Conservation (phyloP, 2,113 vertebrate species). For the Phocoena phocoena region DNA sequence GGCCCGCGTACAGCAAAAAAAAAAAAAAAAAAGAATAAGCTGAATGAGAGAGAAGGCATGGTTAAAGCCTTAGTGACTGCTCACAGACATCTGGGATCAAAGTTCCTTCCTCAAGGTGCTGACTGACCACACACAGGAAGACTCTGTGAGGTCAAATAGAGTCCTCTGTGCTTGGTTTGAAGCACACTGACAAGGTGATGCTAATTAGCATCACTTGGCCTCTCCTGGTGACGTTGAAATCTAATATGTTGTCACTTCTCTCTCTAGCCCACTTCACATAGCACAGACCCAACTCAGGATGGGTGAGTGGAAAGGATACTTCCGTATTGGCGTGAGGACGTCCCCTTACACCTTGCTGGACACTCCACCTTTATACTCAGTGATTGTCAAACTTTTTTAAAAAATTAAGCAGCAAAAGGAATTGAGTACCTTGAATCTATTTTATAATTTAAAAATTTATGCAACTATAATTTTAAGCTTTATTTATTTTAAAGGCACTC, state of each 20-base stretch:
- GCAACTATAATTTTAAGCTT: background rate
- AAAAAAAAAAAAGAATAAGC: background rate
- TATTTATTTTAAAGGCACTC: conserved; percentile 20
- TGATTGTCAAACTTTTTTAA: background rate
- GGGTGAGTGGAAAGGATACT: background rate
- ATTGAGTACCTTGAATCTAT: background rate
- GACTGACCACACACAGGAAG: too few species aligned
- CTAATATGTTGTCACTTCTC: background rate
- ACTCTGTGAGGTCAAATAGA: background rate
- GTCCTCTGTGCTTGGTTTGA: background rate
- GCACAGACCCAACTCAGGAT: background rate
- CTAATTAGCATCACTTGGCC: background rate
- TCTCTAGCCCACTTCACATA: background rate
- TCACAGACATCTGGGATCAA: background rate
- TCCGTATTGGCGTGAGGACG: background rate
- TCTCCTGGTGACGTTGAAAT: background rate
- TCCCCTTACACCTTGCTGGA: background rate
- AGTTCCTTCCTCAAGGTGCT: background rate
- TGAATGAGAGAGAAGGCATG: background rate
- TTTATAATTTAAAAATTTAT: conserved; percentile 6
- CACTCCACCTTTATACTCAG: background rate
- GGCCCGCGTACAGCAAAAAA: too few species aligned
- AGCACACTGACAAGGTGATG: background rate
- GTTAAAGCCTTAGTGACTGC: background rate
- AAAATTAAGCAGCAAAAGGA: background rate